Evolutionary conservation across 2,797 vertebrate species (phyloP), one percentile per base, ranked within the genome.

Genomic region (Vireo griseus): DNA sequence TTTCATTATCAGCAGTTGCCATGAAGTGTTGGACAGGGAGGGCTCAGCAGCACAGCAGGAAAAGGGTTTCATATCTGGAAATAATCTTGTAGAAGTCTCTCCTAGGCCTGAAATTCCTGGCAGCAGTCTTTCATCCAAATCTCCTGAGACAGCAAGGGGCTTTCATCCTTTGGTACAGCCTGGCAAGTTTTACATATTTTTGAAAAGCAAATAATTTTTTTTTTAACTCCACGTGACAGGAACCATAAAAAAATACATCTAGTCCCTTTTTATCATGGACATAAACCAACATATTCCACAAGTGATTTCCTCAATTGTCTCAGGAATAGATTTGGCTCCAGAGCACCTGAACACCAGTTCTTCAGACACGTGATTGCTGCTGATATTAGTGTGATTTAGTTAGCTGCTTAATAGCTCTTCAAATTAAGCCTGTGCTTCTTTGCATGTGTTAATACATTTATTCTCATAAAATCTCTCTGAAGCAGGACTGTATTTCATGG

Each of bases 21-120:
- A 96, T 0, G 35, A 91, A 89, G 86, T 75, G 57, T 16, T 81
- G 92, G 77, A 29, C 48, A 40, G 82, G 65, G 86, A 94, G 74
- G 81, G 62, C 78, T 78, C 59, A 47, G 65, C n/a, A 31, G 83
- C 78, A 58, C 47, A n/a, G 91, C 90, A 92, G 93, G 94, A 93
- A 95, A 90, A 88, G 75, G 59, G 42, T 87, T 95, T 94, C 90
- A 76, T 96, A 95, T 96, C 96, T 95, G 90, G 69, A 86, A 92
- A 88, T 92, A 92, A 94, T 95, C 90, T 95, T 33, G 4, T 82
- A 86, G 76, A 88, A 94, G 66, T 92, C 80, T 74, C 77, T 96
- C 63, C 51, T 92, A 65, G 40, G 48, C 52, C 80, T 95, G 85
- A 91, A 94, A 88, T 91, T 94, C 92, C 90, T 96, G 94, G 94